These are phyloP conservation scores for Willowsia nigromaculata DNA, from an alignment of 2,888 invertebrate species.

Conservation along the genomic window DNA sequence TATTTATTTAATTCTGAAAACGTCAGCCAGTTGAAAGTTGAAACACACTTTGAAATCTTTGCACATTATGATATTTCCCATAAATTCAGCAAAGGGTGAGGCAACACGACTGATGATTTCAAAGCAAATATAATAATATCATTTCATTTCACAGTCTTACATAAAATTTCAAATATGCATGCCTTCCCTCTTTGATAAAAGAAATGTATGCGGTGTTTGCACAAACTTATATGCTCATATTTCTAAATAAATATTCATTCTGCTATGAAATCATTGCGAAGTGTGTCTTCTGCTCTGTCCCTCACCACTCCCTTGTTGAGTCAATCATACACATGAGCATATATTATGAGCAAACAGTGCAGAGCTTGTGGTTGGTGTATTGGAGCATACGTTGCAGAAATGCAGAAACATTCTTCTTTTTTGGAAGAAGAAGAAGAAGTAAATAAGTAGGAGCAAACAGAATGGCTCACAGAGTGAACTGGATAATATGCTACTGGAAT, in stretches of 20 bases:
- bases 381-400: not conserved
- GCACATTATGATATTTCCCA: slow-evolving; percentile 12
- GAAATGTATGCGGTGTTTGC: not conserved
- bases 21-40: slow-evolving; percentile 8
- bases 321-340: too few species aligned
- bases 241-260: slow-evolving; percentile 36
- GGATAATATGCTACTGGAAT: not conserved
- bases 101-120: slow-evolving; percentile 10
- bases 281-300: not conserved
- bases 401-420: not conserved
- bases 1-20: slow-evolving; percentile 48
- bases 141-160: not conserved
- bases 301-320: not conserved
- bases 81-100: not conserved
- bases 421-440: not conserved
- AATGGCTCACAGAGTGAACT: not conserved
- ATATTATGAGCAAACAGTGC: not conserved
- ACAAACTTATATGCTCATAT: not conserved
- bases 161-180: not conserved
- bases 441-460: not conserved
- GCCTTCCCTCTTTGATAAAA: not conserved
- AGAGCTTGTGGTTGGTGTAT: not conserved
- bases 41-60: slow-evolving; percentile 43
- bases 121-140: slow-evolving; percentile 21
- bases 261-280: slow-evolving; percentile 33